These are phyloP conservation scores for Fopius arisanus DNA, from an alignment of 1,140 invertebrate genomes.

Conservation along the genomic window DNA sequence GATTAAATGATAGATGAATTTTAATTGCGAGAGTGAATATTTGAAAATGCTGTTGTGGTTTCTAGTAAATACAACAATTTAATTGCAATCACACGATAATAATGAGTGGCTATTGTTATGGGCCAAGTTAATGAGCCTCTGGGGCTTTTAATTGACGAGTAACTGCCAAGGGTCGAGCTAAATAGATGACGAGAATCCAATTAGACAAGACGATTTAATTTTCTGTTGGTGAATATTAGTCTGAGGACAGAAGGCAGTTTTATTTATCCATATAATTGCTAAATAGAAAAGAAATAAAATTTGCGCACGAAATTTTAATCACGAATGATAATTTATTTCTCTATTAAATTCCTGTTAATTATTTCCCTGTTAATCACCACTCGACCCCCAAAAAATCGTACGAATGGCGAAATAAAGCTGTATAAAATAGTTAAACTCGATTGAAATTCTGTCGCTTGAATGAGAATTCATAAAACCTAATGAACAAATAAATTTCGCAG, in stretches of 20 bases:
- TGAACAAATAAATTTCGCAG: constrained; percentile 17
- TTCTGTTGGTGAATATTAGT: background rate
- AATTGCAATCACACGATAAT: constrained; percentile 33
- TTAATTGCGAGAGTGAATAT: constrained; percentile 21
- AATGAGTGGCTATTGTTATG: constrained; percentile 44
- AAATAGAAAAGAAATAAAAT: constrained; percentile 27
- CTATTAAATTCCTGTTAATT: background rate
- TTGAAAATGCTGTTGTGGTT: background rate
- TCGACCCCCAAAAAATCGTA: background rate
- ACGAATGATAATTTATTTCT: constrained; percentile 10
- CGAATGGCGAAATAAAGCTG: background rate
- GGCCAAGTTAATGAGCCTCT: constrained; percentile 48
- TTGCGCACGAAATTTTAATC: constrained; percentile 29
- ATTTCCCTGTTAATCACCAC: too few relatives aligned
- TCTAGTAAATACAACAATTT: constrained; percentile 21
- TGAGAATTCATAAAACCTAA: constrained; percentile 15
- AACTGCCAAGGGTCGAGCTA: constrained; percentile 59
- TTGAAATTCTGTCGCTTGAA: constrained; percentile 43
- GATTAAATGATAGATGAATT: constrained; percentile 20
- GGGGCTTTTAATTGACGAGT: constrained; percentile 56
- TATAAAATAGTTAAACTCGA: background rate
- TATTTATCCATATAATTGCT: background rate
- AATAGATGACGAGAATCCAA: constrained; percentile 55
- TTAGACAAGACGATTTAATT: constrained; percentile 48
- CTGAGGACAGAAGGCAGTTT: background rate